A percentile compares a stretch with the other conserved stretches of the same genome.
Conservation (phyloP, 64 coral and sea anemone species). For the Trachythela sp. region DNA sequence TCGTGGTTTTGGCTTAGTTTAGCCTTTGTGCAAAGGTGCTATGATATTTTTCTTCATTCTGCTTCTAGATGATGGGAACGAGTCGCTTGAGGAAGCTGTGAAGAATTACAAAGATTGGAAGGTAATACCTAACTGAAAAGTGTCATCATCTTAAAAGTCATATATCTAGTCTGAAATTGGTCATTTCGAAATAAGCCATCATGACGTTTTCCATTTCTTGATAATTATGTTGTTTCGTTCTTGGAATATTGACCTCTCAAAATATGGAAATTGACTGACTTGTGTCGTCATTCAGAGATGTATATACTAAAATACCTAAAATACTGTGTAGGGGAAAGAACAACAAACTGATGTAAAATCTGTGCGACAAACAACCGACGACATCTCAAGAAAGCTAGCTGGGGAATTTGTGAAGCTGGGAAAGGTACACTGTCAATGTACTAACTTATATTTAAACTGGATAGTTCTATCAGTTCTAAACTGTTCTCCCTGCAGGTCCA, state of each 20-base stretch:
- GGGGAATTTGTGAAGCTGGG: not conserved
- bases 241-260: no score
- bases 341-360: not conserved
- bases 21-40: no score
- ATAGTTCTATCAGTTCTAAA: no score
- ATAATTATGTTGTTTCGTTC: no score
- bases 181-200: no score
- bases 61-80: not conserved
- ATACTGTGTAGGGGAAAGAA: not conserved
- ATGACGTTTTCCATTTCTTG: no score
- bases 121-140: not conserved
- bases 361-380: not conserved
- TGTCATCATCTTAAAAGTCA: no score
- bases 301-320: not conserved
- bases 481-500: no score
- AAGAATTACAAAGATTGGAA: slow-evolving; percentile 4
- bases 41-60: no score
- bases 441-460: no score
- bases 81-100: not conserved
- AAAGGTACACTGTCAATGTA: not conserved
- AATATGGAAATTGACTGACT: not conserved
- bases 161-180: no score
- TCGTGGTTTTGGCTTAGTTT: no score
- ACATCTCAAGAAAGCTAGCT: not conserved
- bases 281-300: not conserved